Conservation (phyloP, 2,113 vertebrate species). For the Protobothrops mucrosquamatus region DNA sequence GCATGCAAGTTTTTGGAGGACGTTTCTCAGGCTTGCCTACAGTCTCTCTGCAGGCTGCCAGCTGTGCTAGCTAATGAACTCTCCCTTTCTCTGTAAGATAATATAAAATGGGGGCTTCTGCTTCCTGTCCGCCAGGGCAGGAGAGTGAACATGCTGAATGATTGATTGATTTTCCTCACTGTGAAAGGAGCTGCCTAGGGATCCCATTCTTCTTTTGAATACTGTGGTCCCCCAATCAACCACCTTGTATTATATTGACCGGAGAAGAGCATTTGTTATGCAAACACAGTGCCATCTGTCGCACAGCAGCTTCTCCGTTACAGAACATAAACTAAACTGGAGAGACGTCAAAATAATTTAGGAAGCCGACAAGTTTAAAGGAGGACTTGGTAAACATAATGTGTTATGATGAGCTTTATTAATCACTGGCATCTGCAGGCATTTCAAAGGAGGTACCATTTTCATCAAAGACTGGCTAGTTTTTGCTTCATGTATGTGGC, state of each 20-base stretch:
- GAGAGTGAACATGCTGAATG: conserved; percentile 28
- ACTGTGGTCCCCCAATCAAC: conserved; percentile 14
- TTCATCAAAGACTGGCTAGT: background rate
- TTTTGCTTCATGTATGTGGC: conserved; percentile 6
- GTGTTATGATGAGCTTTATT: conserved; percentile 30
- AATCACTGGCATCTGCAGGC: conserved; percentile 28
- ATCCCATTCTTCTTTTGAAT: background rate
- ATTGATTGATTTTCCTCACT: conserved; percentile 23
- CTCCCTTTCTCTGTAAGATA: background rate
- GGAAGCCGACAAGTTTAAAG: conserved; percentile 54
- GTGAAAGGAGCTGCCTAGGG: background rate
- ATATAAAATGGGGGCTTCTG: background rate
- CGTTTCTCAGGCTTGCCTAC: background rate
- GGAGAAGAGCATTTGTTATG: conserved; percentile 58
- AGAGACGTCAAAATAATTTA: conserved; percentile 63
- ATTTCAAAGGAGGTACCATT: background rate
- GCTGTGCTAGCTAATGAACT: conserved; percentile 34
- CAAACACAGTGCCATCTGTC: conserved; percentile 65
- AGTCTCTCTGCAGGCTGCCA: background rate
- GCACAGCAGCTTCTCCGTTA: conserved; percentile 54
- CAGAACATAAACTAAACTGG: conserved; percentile 65
- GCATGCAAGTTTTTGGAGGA: background rate
- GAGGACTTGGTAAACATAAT: conserved; percentile 55
- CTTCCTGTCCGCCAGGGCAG: conserved; percentile 20
- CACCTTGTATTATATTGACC: conserved; percentile 51